Evolutionary conservation across 2,113 vertebrate genomes (phyloP), one percentile per base, ranked within the genome.

Genomic region (Egretta garzetta): DNA sequence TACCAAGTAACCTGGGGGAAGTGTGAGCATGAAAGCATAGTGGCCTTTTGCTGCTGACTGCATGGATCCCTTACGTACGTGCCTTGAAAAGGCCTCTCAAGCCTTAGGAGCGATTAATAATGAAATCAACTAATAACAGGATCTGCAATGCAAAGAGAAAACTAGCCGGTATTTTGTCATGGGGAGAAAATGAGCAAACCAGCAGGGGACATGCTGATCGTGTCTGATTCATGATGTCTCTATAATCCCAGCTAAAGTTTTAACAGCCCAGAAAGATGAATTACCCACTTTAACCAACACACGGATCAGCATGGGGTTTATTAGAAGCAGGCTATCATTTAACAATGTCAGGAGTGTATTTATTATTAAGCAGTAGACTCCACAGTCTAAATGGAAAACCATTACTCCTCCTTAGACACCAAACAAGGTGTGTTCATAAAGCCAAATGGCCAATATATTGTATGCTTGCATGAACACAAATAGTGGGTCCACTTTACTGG

Each of bases 181-280:
- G 24, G 71, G 79, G 76, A 90, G 92, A 95, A 98, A 98, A 98
- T 96, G 97, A 98, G 96, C 94, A 94, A 95, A 97, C 49, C 97
- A 97, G 98, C 97, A 90, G 98, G 98, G 95, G 96, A 96, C 94
- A 84, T 88, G 87, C 90, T 97, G 96, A 94, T 97, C 32, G 14
- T 90, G 92, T 90, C 97, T 98, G 97, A 98, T 98, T 97, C 97
- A 96, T 97, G 97, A 24, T 60, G 13, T 97, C 97, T 97, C 92
- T 97, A 49, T 96, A 96, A 98, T 96, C 92, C 88, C 55, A 93
- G 91, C 96, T 93, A 52, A 60, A 55, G 80, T 94, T 94, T 79
- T 88, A 96, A 87, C 62, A 87, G 93, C 85, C 93, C 43, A 26
- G 91, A 68, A 96, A 97, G 98, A 97, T 93, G 35, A 63, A 98